Conservation (phyloP, 2,797 vertebrate species). For the Tenualosa ilisha region DNA sequence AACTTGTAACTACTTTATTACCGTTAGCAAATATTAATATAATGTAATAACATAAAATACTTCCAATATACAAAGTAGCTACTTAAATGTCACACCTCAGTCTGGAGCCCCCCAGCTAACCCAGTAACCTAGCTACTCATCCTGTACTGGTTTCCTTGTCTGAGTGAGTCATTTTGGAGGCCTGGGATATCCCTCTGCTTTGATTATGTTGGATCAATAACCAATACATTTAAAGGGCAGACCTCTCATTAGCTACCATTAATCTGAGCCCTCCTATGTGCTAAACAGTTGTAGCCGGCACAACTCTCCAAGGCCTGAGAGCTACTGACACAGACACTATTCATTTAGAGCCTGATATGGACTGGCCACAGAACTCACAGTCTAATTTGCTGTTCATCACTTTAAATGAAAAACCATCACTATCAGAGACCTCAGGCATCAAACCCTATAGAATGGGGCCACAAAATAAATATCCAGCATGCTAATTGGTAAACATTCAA, state of each 20-base stretch:
- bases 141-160: neutral
- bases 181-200: slow-evolving; percentile 56
- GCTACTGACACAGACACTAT: slow-evolving; percentile 17
- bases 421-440: neutral
- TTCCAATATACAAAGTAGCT: neutral
- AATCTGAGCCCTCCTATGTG: slow-evolving; percentile 12
- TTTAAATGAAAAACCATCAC: slow-evolving; percentile 2
- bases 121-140: slow-evolving; percentile 1
- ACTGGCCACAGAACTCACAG: neutral
- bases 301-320: neutral
- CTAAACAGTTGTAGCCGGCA: neutral
- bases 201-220: slow-evolving; percentile 72
- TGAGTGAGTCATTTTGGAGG: slow-evolving; percentile 49
- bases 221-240: slow-evolving; percentile 70
- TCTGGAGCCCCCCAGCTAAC: slow-evolving; percentile 23
- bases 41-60: too few relatives aligned
- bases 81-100: neutral
- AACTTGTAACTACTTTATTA: neutral
- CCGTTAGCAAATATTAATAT: neutral
- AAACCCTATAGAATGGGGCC: neutral
- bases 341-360: neutral
- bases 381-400: slow-evolving; percentile 6
- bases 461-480: neutral
- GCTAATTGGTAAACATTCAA: neutral
- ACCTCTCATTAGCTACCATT: slow-evolving; percentile 64